Conservation (phyloP, 2,888 invertebrate species). For the Tupiocoris notatus region DNA sequence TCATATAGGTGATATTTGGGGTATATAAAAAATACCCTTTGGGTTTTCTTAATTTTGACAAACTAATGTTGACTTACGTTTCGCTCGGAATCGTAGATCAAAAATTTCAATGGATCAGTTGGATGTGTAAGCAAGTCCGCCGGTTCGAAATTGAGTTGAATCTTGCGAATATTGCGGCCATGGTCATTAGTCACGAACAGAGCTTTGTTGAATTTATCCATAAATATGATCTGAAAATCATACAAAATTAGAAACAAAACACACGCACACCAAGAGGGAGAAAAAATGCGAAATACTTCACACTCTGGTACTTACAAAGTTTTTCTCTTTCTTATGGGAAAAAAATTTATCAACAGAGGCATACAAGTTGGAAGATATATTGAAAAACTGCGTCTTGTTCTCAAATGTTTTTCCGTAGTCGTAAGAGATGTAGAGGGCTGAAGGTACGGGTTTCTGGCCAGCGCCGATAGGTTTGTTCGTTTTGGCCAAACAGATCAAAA, state of each 20-base stretch:
- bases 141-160: conserved; percentile 70
- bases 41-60: too few relatives aligned
- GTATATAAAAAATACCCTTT: too few relatives aligned
- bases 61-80: conserved; percentile 63
- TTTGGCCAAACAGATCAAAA: conserved; percentile 80
- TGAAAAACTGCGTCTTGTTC: conserved; percentile 70
- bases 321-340: conserved; percentile 76
- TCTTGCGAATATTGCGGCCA: conserved; percentile 65
- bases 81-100: conserved; percentile 72
- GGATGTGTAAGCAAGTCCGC: conserved; percentile 76
- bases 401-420: conserved; percentile 80
- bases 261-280: neutral
- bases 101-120: conserved; percentile 65
- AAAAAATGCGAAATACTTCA: neutral
- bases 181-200: conserved; percentile 75
- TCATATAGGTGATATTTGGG: too few relatives aligned
- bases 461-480: conserved; percentile 59
- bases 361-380: conserved; percentile 57
- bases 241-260: neutral
- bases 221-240: conserved; percentile 74
- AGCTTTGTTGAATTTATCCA: conserved; percentile 73
- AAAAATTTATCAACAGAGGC: conserved; percentile 80
- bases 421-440: conserved; percentile 80
- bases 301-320: conserved; percentile 66
- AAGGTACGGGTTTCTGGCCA: conserved; percentile 56